Conservation (phyloP, 2,888 invertebrate genomes). For the Buathra laborator region DNA sequence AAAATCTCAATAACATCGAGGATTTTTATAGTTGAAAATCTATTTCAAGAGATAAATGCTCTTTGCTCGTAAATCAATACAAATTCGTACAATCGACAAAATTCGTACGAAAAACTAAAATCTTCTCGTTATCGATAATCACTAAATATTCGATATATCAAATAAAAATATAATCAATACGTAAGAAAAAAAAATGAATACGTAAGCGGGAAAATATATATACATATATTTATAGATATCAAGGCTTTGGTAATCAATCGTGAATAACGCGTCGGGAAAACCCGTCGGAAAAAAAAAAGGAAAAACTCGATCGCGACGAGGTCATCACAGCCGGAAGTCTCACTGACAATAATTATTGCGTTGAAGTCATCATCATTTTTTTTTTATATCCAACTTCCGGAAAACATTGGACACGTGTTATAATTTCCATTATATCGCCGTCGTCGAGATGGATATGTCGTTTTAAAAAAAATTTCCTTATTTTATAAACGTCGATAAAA, state of each 20-base stretch:
- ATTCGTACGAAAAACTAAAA: not conserved
- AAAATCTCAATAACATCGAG: not conserved
- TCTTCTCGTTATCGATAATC: not conserved
- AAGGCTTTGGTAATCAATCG: slow-evolving; percentile 23
- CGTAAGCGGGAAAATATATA: not conserved
- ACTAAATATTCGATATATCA: not conserved
- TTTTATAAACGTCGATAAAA: too few relatives aligned
- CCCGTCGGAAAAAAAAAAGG: not conserved
- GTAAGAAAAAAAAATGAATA: not conserved
- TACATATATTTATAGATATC: not conserved
- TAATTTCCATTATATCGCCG: not conserved
- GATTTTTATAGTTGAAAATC: not conserved
- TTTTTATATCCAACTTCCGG: not conserved
- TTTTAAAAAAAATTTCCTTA: too few relatives aligned
- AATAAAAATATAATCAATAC: not conserved
- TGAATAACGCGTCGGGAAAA: not conserved
- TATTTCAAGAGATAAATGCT: not conserved
- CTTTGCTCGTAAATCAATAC: not conserved
- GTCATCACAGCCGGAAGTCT: not conserved
- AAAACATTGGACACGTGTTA: not conserved
- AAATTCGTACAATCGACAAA: not conserved
- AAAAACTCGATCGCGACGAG: not conserved
- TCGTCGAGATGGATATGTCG: too few relatives aligned
- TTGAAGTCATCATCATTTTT: not conserved
- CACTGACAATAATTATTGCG: not conserved